phyloP scores from a whole-genome alignment of 2,797 vertebrate species.

The Cyprinodon diabolis region DNA sequence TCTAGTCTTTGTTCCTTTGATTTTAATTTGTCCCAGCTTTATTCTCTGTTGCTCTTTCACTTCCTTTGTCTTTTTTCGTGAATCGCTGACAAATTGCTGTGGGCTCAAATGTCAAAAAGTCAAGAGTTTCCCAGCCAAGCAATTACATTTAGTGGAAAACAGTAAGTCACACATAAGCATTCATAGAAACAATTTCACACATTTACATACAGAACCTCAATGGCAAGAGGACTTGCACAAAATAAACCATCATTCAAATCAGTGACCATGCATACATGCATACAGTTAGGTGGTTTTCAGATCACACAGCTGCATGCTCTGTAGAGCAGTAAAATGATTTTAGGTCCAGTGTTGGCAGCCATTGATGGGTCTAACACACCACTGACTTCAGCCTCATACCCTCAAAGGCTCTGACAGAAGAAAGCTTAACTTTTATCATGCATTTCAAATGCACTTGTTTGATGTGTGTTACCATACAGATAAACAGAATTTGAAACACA shows the following conservation, averaged over 20 bases:
- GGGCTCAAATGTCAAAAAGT: conserved; percentile 68
- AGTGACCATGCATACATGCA: conserved; percentile 10
- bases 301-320: conserved; percentile 60
- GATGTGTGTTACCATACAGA: conserved; percentile 21
- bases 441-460: conserved; percentile 57
- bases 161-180: conserved; percentile 11
- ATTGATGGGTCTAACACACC: conserved; percentile 70
- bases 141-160: conserved; percentile 50
- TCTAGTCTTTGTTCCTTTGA: conserved; percentile 22
- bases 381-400: conserved; percentile 54
- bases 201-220: conserved; percentile 4
- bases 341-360: conserved; percentile 47
- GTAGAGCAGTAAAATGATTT: conserved; percentile 65
- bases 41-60: conserved; percentile 16
- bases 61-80: conserved; percentile 38
- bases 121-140: conserved; percentile 65
- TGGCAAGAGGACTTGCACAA: neutral
- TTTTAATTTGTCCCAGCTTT: conserved; percentile 32
- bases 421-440: conserved; percentile 44
- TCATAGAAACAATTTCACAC: conserved; percentile 30
- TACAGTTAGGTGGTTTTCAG: conserved; percentile 65
- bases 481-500: conserved; percentile 5
- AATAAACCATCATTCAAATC: conserved; percentile 17
- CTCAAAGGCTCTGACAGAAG: conserved; percentile 53
- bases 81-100: conserved; percentile 29